phyloP scores from a whole-genome alignment of 2,888 invertebrate species.

The Gnatocerus cornutus region DNA sequence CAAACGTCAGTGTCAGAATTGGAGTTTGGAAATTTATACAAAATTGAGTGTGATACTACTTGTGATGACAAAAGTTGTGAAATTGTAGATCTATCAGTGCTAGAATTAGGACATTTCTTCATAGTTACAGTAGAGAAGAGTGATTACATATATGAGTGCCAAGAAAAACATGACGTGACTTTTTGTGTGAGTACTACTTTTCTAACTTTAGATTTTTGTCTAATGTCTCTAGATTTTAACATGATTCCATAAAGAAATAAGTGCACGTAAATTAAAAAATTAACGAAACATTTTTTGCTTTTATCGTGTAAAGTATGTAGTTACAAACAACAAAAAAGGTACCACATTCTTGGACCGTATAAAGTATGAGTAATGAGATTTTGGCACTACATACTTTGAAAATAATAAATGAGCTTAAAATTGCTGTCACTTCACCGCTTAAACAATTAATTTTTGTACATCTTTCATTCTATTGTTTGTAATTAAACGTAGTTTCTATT shows the following conservation, averaged over 20 bases:
- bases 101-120: conserved; percentile 53
- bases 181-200: conserved; percentile 54
- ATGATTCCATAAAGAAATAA: too few relatives aligned
- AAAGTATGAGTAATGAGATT: too few relatives aligned
- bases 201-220: too few relatives aligned
- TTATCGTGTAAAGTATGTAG: too few relatives aligned
- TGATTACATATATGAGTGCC: conserved; percentile 52
- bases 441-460: neutral
- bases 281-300: too few relatives aligned
- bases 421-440: too few relatives aligned
- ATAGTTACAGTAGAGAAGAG: conserved; percentile 43
- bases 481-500: conserved; percentile 4
- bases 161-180: conserved; percentile 50
- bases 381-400: too few relatives aligned
- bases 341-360: too few relatives aligned
- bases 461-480: conserved; percentile 5
- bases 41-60: conserved; percentile 46
- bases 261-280: too few relatives aligned
- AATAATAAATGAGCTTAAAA: too few relatives aligned
- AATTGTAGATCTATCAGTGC: conserved; percentile 50
- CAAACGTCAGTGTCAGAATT: conserved; percentile 8
- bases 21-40: conserved; percentile 30
- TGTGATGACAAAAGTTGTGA: conserved; percentile 23
- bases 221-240: too few relatives aligned
- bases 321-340: too few relatives aligned